Evolutionary conservation across 2,888 invertebrate species (phyloP), one percentile per base, ranked within the genome.

Genomic region (Formica aserva): DNA sequence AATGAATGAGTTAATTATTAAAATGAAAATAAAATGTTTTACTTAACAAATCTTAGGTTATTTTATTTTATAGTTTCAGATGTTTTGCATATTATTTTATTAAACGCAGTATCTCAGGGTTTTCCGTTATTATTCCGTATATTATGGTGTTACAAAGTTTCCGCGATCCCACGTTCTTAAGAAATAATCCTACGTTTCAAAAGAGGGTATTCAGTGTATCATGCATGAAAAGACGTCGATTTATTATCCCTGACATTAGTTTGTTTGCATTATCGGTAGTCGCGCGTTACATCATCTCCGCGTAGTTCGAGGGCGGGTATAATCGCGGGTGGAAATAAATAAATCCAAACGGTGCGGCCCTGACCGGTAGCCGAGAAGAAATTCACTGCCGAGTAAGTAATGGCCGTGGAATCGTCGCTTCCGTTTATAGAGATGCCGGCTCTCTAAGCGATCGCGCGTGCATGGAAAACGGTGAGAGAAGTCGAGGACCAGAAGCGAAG

Each of bases 401-500:
- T 91, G 89, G 86, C 88, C 89, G 90, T 88, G 86, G 90, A 89
- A 91, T 91, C 88, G 90, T 87, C 88, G 89, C 91, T 91, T 91
- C 91, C 91, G 91, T 91, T 91, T 91, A 91, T 88, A 91, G 91
- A 88, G 86, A 89, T 90, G 87, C 91, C 87, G 87, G 87, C 84
- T 87, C 83, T 85, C 90, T 88, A 90, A 89, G 90, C 87, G 83
- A 77, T 71, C 83, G 85, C 78, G 32, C 32, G 32, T 3, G 11
- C 41, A 38, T 80, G 85, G 87, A 83, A 83, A 87, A 72, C 45
- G 69, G 32, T 57, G 82, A 84, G 87, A 82, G 86, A 86, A 86
- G 89, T 72, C 77, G 72, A 48, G 84, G 15, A 32, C 13, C 69
- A 38, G 82, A 9, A 22, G 32, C 65, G 69, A 74, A 69, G 65